A percentile compares a stretch with the other conserved stretches of the same genome.
Evolutionary conservation across 2,113 vertebrate genomes (phyloP).

Genomic region (Toxotes chatareus): DNA sequence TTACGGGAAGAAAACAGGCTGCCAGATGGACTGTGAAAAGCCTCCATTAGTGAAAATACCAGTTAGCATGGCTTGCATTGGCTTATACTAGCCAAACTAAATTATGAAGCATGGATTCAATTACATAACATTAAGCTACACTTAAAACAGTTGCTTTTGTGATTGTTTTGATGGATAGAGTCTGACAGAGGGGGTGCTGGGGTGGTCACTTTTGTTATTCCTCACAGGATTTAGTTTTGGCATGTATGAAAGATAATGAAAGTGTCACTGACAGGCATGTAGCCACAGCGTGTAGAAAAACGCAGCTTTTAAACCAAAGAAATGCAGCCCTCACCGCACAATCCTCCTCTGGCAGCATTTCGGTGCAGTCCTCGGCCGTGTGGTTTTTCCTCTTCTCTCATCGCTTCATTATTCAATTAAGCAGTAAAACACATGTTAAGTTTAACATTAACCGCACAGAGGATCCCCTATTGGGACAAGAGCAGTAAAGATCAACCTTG

Average conservation of each 20-base stretch:
- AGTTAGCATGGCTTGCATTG: conserved; percentile 47
- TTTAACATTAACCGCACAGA: conserved; percentile 59
- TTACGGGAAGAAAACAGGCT: conserved; percentile 55
- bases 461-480: conserved; percentile 54
- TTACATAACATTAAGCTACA: conserved; percentile 43
- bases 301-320: conserved; percentile 58
- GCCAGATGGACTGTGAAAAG: conserved; percentile 59
- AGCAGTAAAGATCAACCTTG: conserved; percentile 58
- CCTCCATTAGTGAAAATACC: conserved; percentile 27
- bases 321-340: conserved; percentile 47
- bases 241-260: conserved; percentile 38
- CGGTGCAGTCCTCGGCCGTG: conserved; percentile 47
- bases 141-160: conserved; percentile 25
- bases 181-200: conserved; percentile 26
- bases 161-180: conserved; percentile 47
- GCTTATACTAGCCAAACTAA: conserved; percentile 49
- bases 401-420: conserved; percentile 82
- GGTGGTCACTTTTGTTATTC: conserved; percentile 1
- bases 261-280: conserved; percentile 56
- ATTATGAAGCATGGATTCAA: conserved; percentile 47
- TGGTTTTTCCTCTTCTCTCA: conserved; percentile 72
- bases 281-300: conserved; percentile 42
- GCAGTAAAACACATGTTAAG: conserved; percentile 74
- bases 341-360: conserved; percentile 58
- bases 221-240: conserved; percentile 30